phyloP scores from a whole-genome alignment of 2,888 invertebrate genomes.

The Drosophila colorata region DNA sequence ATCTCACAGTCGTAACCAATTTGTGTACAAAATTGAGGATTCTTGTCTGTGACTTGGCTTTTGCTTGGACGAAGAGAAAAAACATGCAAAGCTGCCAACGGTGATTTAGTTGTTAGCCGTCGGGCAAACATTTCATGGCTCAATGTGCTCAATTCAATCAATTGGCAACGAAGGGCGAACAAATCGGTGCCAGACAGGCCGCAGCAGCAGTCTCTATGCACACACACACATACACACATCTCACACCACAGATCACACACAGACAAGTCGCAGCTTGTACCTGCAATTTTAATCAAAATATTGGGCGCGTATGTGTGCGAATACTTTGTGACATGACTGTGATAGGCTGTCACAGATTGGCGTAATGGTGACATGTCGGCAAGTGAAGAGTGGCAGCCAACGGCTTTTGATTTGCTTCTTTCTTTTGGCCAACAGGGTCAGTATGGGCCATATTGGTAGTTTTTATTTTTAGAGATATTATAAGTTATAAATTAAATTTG shows the following conservation, averaged over 20 bases:
- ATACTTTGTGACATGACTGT: conserved; percentile 58
- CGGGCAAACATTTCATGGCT: conserved; percentile 79
- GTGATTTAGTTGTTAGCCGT: conserved; percentile 79
- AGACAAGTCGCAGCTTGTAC: conserved; percentile 20
- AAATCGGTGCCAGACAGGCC: conserved; percentile 61
- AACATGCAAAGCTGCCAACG: conserved; percentile 69
- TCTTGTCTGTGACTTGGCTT: conserved; percentile 38
- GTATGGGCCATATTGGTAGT: neutral
- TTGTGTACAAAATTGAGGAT: neutral
- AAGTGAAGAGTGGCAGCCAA: conserved; percentile 48
- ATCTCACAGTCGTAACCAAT: neutral
- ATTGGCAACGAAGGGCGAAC: conserved; percentile 66
- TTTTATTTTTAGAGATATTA: no score
- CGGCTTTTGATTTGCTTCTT: conserved; percentile 27
- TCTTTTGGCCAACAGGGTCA: conserved; percentile 26
- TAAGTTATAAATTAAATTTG: conserved; percentile 5
- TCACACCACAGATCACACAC: conserved; percentile 9
- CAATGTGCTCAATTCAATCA: conserved; percentile 77
- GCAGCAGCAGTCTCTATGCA: conserved; percentile 14
- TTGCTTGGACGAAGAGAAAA: conserved; percentile 27
- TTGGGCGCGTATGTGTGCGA: conserved; percentile 28
- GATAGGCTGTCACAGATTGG: conserved; percentile 66
- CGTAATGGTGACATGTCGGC: conserved; percentile 66
- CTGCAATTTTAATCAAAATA: conserved; percentile 62
- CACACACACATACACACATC: conserved; percentile 19